phyloP scores from a whole-genome alignment of 2,888 invertebrate species.

The Idaea straminata region DNA sequence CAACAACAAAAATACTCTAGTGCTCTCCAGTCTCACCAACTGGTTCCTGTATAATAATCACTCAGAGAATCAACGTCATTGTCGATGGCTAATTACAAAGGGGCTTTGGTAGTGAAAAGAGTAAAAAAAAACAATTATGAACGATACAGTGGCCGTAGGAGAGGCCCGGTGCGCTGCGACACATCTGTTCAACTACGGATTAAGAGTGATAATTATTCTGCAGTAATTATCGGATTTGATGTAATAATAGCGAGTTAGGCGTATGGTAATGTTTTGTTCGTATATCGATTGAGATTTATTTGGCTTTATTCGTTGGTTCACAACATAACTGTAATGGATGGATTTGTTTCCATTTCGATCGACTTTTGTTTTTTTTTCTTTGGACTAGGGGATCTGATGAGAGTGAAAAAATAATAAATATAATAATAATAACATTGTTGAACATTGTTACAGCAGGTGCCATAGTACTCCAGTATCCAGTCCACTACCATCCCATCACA shows the following conservation, averaged over 20 bases:
- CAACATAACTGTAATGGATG: too few relatives aligned
- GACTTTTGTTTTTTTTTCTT: too few relatives aligned
- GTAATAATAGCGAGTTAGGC: constrained; percentile 17
- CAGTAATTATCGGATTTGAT: constrained; percentile 74
- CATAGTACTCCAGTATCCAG: too few relatives aligned
- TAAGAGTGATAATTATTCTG: constrained; percentile 77
- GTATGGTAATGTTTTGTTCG: constrained; percentile 14
- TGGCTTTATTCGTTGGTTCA: not conserved
- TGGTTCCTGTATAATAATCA: constrained; percentile 66
- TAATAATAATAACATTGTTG: too few relatives aligned
- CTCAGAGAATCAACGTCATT: constrained; percentile 67
- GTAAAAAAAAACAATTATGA: constrained; percentile 68
- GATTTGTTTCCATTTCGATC: too few relatives aligned
- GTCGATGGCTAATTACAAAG: constrained; percentile 75
- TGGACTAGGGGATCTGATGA: too few relatives aligned
- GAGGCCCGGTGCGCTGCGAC: constrained; percentile 73
- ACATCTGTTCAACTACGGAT: constrained; percentile 69
- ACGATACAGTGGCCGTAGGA: constrained; percentile 75
- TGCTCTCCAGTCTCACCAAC: constrained; percentile 38
- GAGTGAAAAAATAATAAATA: too few relatives aligned
- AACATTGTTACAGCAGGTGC: too few relatives aligned
- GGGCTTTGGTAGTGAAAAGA: constrained; percentile 58
- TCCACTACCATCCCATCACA: too few relatives aligned
- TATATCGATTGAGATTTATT: constrained; percentile 2
- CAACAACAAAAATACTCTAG: constrained; percentile 25